phyloP scores from a whole-genome alignment of 2,888 invertebrate species.

The Nemurella pictetii region DNA sequence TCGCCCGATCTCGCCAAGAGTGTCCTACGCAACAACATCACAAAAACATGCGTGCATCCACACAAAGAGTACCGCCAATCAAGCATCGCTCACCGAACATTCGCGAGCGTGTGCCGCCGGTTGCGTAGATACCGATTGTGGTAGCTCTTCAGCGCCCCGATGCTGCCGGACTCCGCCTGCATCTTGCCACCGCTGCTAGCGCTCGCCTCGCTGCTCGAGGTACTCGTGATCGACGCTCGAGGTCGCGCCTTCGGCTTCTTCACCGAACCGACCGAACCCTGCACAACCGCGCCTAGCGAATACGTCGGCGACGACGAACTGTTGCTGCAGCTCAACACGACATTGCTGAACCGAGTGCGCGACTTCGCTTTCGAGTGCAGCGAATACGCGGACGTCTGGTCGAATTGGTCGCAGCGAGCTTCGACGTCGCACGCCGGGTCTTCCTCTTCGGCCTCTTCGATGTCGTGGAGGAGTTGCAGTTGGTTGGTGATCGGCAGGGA shows the following conservation, averaged over 20 bases:
- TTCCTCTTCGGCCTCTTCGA: slow-evolving; percentile 75
- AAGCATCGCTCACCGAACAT: slow-evolving; percentile 87
- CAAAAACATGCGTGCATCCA: no score
- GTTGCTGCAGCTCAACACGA: slow-evolving; percentile 45
- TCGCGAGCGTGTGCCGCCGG: slow-evolving; percentile 85
- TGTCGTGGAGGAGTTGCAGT: slow-evolving; percentile 73
- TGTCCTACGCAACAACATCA: no score
- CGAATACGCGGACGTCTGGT: background rate
- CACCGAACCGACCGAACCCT: no score
- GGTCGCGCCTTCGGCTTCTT: slow-evolving; percentile 41
- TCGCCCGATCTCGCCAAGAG: no score
- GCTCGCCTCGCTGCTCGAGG: slow-evolving; percentile 44
- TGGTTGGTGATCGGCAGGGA: slow-evolving; percentile 22
- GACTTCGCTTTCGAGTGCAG: slow-evolving; percentile 49
- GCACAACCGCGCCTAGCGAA: slow-evolving; percentile 36
- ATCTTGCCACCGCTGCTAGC: slow-evolving; percentile 62
- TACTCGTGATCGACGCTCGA: slow-evolving; percentile 48
- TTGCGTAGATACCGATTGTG: slow-evolving; percentile 84
- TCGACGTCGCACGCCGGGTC: slow-evolving; percentile 54
- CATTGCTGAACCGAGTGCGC: slow-evolving; percentile 48
- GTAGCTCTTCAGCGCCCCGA: slow-evolving; percentile 87
- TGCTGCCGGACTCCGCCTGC: slow-evolving; percentile 92
- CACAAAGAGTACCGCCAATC: no score
- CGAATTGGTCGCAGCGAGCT: slow-evolving; percentile 49
- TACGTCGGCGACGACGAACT: slow-evolving; percentile 48